Conservation (phyloP, 1,140 invertebrate genomes). For the Druon quercuslanigerum region DNA sequence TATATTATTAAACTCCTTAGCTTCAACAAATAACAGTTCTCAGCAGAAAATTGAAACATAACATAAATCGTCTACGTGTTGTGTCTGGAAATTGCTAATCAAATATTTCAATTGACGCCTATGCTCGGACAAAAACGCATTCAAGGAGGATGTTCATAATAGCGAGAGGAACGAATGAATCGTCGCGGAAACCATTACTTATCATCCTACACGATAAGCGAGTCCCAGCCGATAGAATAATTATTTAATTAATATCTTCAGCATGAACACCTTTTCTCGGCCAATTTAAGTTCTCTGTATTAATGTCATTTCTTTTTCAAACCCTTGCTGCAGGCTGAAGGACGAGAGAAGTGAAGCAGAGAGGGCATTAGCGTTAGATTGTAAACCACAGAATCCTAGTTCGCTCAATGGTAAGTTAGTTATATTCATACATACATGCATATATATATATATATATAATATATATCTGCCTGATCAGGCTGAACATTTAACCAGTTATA, state of each 20-base stretch:
- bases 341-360: constrained; percentile 89
- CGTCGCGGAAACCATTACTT: constrained; percentile 64
- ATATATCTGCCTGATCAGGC: too few relatives aligned
- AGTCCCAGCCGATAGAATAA: constrained; percentile 65
- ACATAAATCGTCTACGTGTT: neutral
- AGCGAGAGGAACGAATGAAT: constrained; percentile 48
- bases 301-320: constrained; percentile 53
- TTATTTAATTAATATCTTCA: constrained; percentile 71
- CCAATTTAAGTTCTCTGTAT: constrained; percentile 58
- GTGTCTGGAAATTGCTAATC: constrained; percentile 2
- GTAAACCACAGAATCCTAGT: constrained; percentile 87
- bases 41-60: neutral
- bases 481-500: too few relatives aligned
- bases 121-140: constrained; percentile 49
- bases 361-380: constrained; percentile 84
- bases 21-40: neutral
- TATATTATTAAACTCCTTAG: neutral
- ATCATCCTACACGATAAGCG: constrained; percentile 66
- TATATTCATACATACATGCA: neutral
- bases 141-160: constrained; percentile 53
- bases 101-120: constrained; percentile 51
- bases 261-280: constrained; percentile 58
- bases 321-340: constrained; percentile 82
- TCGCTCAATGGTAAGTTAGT: constrained; percentile 87
- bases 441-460: neutral